Evolutionary conservation across 1,140 invertebrate genomes (phyloP), one percentile per base, ranked within the genome.

Genomic region (Listronotus bonariensis): DNA sequence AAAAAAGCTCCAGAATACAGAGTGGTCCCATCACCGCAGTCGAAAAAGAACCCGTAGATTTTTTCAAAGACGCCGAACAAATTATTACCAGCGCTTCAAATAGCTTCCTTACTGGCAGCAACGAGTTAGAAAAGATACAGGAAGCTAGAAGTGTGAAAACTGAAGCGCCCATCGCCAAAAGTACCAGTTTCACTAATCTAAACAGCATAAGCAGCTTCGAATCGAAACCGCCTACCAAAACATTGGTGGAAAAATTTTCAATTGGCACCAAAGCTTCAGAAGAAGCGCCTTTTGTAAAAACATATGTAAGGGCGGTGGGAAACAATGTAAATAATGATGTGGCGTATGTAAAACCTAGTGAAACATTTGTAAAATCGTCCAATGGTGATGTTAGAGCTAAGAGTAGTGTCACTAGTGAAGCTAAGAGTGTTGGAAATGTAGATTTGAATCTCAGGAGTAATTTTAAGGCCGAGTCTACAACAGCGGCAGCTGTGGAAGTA

Each of bases 401-500:
- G 34, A 49, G 31, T 49, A 40, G 26, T 48, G 31, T 36, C 1
- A 53, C 11, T 31, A 53, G 38, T 32, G 20, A 26, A 5, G 32
- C n/a, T 10, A 41, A 55, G 15, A 34, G 40, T 2, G n/a, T 6
- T 32, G 36, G 40, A 43, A 32, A 53, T 42, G 12, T 14, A 7
- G 14, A 51, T 20, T 36, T 36, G 2, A 36, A 7, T 36, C 1
- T 36, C 8, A 36, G 11, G 11, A 36, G 34, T 36, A 36, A 38
- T 34, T 4, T 15, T 7, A 54, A 60, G 12, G 12, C 49, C n/a
- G 61, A 70, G 53, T 70, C 76, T 32, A 76, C 77, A 45, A 80
- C 80, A 38, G 82, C 82, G 12, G 82, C 82, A 6, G 81, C 82
- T 7, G 83, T 85, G 10, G 67, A 84, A 0, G 83, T 84, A 8